Evolutionary conservation across 2,113 vertebrate species (phyloP).

Genomic region (Muscicapa adusta): DNA sequence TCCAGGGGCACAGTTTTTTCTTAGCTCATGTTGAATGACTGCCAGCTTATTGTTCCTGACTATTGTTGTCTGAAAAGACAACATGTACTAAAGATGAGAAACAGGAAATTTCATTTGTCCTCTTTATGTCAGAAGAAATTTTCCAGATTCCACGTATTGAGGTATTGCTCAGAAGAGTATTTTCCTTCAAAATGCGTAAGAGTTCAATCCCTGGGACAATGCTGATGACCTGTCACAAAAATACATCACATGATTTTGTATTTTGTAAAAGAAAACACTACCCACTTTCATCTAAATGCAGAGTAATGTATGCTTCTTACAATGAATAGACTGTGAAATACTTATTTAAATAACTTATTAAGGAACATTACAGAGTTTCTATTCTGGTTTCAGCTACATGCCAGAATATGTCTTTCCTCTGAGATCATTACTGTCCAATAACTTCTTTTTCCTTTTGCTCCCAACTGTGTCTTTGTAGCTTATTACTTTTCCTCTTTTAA

Average conservation of each 20-base stretch:
- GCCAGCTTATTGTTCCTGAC: constrained; percentile 77
- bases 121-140: constrained; percentile 66
- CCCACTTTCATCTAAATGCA: background rate
- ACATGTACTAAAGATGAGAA: constrained; percentile 78
- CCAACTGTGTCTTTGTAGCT: background rate
- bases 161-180: constrained; percentile 57
- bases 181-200: constrained; percentile 12
- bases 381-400: background rate
- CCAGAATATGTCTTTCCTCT: background rate
- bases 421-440: background rate
- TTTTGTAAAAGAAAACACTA: background rate
- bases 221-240: background rate
- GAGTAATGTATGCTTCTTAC: background rate
- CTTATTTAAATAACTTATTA: background rate
- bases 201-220: constrained; percentile 1
- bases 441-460: background rate
- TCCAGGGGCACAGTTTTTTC: constrained; percentile 43
- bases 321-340: background rate
- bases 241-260: background rate
- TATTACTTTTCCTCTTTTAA: background rate
- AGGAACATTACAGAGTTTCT: background rate
- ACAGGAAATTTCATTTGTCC: constrained; percentile 77
- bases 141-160: constrained; percentile 73
- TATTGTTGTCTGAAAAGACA: constrained; percentile 79
- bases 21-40: constrained; percentile 37